A percentile compares a stretch with the other conserved stretches of the same genome.
phyloP scores from a whole-genome alignment of 2,113 vertebrate genomes.

The Leiothrix lutea region DNA sequence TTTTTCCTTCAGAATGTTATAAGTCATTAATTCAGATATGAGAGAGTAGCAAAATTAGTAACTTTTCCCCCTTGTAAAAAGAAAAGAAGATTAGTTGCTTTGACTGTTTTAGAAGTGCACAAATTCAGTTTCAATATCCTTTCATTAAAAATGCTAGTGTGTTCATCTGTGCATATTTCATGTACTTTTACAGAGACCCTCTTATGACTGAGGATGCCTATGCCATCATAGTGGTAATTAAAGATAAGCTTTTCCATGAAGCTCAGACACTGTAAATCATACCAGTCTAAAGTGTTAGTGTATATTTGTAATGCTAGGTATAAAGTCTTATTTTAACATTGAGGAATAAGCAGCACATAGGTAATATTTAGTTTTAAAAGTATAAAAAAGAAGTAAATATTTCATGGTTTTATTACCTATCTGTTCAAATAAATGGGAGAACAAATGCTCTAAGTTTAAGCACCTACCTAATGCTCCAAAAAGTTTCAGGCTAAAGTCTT shows the following conservation, averaged over 20 bases:
- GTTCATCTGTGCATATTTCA: background rate
- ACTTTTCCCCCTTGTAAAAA: background rate
- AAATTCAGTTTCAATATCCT: background rate
- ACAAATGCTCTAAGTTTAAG: background rate
- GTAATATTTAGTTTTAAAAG: conserved; percentile 10
- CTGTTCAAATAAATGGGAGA: background rate
- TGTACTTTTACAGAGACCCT: background rate
- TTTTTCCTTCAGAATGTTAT: background rate
- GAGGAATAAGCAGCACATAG: background rate
- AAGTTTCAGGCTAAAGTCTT: background rate
- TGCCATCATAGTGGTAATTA: background rate
- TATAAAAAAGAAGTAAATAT: background rate
- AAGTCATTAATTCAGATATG: conserved; percentile 28
- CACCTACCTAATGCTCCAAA: background rate
- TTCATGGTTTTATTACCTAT: background rate
- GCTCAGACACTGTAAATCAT: background rate
- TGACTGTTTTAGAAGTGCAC: background rate
- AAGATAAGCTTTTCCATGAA: background rate
- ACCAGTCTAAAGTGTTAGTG: background rate
- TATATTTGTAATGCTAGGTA: background rate
- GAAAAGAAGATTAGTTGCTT: background rate
- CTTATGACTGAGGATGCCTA: background rate
- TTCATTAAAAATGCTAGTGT: background rate
- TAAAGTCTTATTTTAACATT: background rate
- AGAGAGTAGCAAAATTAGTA: background rate